These are phyloP conservation scores for Gymnorhina tibicen DNA, from an alignment of 2,113 vertebrate species.

Conservation along the genomic window DNA sequence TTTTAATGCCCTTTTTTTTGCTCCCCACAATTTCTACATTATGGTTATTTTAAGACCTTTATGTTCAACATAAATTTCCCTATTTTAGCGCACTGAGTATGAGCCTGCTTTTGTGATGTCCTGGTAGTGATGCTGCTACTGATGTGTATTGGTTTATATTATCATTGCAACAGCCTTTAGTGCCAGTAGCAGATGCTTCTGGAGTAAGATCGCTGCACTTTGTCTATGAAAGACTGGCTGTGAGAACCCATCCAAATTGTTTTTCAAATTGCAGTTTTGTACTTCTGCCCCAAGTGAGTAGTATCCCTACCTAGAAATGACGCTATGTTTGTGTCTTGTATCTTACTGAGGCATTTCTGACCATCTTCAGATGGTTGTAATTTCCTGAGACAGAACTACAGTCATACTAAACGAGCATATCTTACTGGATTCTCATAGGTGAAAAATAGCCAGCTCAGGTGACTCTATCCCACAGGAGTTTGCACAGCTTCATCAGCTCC, in stretches of 20 bases:
- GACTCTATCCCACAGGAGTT: neutral
- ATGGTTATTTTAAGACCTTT: neutral
- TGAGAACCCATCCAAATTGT: neutral
- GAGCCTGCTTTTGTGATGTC: neutral
- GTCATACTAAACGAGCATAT: neutral
- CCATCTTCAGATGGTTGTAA: neutral
- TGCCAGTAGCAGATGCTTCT: neutral
- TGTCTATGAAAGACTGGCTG: neutral
- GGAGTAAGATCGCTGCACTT: neutral
- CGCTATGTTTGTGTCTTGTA: neutral
- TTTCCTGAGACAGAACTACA: neutral
- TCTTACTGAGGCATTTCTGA: neutral
- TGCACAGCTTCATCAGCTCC: neutral
- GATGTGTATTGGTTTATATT: neutral
- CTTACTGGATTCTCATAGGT: neutral
- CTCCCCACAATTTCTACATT: neutral
- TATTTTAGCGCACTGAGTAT: neutral
- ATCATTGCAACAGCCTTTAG: neutral
- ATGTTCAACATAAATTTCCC: neutral
- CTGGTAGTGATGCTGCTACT: neutral
- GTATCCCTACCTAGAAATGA: neutral
- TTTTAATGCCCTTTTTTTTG: neutral
- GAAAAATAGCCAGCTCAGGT: neutral
- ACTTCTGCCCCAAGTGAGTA: neutral
- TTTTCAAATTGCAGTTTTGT: neutral